Evolutionary conservation across 2,797 vertebrate species (phyloP).

Genomic region (Peromyscus eremicus): DNA sequence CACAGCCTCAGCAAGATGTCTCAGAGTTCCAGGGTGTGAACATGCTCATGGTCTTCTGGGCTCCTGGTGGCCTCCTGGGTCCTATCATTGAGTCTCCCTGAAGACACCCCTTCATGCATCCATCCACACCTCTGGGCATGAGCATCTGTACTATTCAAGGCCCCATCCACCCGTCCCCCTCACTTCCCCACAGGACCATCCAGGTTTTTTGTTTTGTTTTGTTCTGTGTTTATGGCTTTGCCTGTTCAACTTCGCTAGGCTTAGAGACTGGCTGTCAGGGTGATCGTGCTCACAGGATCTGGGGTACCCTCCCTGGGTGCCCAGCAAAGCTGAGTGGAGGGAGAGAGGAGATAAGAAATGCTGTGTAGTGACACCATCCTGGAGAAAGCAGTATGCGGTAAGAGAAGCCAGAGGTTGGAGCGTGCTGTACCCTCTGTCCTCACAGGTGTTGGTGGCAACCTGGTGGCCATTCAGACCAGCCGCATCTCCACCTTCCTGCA

Average conservation of each 20-base stretch:
- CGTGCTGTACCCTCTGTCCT: constrained; percentile 4
- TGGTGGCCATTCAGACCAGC: constrained; percentile 98
- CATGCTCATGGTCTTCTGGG: background rate
- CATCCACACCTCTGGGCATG: background rate
- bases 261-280: background rate
- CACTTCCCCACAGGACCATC: background rate
- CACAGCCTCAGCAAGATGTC: background rate
- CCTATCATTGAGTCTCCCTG: too few species aligned
- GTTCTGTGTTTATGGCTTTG: background rate
- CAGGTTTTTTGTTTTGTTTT: background rate
- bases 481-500: constrained; percentile 98
- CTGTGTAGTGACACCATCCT: background rate
- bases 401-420: background rate
- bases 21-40: background rate
- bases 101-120: background rate
- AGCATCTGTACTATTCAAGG: background rate
- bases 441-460: constrained; percentile 96
- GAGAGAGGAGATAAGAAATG: background rate
- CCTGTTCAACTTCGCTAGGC: background rate
- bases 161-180: background rate
- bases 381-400: background rate
- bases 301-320: background rate
- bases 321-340: background rate
- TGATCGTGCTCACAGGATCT: background rate
- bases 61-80: background rate